Evolutionary conservation across 2,113 vertebrate genomes (phyloP).

Genomic region (cattle (Bos taurus)): DNA sequence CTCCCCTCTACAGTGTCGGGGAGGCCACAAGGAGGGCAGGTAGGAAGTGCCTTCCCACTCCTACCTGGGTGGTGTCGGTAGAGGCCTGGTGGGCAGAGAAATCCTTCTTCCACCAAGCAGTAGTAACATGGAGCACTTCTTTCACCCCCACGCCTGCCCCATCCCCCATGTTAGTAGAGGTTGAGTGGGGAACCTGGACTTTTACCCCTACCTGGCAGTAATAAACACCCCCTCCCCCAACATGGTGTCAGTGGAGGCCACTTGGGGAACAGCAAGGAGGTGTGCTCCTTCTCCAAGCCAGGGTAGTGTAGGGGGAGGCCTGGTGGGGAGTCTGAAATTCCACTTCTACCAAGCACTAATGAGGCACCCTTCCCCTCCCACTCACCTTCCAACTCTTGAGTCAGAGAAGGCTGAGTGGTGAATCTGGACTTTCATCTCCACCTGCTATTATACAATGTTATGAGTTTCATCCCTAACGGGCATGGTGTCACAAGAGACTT

Average conservation of each 20-base stretch:
- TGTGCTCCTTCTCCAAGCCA: not conserved
- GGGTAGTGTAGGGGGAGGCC: not conserved
- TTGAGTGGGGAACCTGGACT: not conserved
- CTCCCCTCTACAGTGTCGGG: not conserved
- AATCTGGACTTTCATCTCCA: not conserved
- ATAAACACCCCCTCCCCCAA: not conserved
- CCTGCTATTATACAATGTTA: not conserved
- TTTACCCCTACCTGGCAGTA: not conserved
- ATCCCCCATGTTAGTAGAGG: not conserved
- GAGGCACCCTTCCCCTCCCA: not conserved
- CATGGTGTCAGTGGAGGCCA: not conserved
- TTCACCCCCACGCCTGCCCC: not conserved
- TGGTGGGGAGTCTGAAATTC: not conserved
- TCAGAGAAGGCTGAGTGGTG: not conserved
- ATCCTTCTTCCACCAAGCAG: not conserved
- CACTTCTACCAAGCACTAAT: not conserved
- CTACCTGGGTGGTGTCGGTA: not conserved
- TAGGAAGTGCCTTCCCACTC: not conserved
- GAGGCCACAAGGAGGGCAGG: not conserved
- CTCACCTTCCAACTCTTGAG: not conserved
- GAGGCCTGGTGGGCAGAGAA: not conserved
- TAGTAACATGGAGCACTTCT: not conserved
- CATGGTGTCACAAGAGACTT: not conserved
- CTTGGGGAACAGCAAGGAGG: not conserved
- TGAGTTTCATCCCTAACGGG: not conserved